A percentile compares a stretch with the other conserved stretches of the same genome.
Evolutionary conservation across 2,113 vertebrate genomes (phyloP).

Genomic region (Atlantisia rogersi): DNA sequence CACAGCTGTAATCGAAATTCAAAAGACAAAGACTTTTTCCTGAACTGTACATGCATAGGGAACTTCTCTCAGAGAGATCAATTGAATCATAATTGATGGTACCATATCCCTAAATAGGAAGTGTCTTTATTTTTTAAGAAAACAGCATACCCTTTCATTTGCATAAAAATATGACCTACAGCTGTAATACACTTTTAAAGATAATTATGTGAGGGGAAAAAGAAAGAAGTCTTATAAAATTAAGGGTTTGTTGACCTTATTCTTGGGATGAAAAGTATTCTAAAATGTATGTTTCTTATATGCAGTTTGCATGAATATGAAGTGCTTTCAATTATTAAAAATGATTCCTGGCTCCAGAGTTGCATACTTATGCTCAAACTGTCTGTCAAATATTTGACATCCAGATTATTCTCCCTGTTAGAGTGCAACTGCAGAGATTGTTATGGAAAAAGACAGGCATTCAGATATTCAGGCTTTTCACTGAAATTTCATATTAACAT

Average conservation of each 20-base stretch:
- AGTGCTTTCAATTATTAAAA: not conserved
- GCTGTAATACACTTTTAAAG: not conserved
- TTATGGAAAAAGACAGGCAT: not conserved
- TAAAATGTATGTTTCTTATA: not conserved
- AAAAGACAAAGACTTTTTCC: not conserved
- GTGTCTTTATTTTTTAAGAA: not conserved
- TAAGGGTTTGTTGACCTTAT: not conserved
- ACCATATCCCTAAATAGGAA: not conserved
- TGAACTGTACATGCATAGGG: not conserved
- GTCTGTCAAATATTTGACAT: constrained; percentile 37
- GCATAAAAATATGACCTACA: not conserved
- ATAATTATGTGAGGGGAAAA: not conserved
- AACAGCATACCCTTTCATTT: not conserved
- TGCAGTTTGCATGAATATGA: not conserved
- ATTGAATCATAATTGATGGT: not conserved
- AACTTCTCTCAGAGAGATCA: not conserved
- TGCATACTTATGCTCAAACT: not conserved
- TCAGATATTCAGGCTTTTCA: not conserved
- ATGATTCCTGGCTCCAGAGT: not conserved
- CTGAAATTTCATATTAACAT: not conserved
- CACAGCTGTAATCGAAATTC: not conserved
- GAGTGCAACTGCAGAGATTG: not conserved
- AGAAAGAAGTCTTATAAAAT: not conserved
- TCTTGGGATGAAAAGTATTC: not conserved
- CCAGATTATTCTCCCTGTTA: not conserved